phyloP scores from a whole-genome alignment of 2,888 invertebrate species.

The Cataglyphis cursor region DNA sequence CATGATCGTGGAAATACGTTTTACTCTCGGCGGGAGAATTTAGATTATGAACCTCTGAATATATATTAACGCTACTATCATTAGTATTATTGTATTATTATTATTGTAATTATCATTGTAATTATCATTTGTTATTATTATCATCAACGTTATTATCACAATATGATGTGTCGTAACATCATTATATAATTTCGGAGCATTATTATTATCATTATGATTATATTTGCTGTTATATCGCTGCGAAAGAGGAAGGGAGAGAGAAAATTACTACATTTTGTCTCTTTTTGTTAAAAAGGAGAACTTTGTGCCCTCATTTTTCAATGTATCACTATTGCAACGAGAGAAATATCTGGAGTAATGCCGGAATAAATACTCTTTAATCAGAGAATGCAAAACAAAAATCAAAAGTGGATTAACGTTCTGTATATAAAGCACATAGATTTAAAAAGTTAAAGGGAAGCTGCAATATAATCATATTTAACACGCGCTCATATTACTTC shows the following conservation, averaged over 20 bases:
- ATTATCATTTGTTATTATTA: not conserved
- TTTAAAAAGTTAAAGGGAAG: conserved; percentile 23
- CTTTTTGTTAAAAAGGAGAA: not conserved
- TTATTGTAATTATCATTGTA: not conserved
- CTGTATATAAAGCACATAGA: not conserved
- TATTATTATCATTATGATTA: conserved; percentile 9
- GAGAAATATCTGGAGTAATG: not conserved
- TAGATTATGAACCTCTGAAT: not conserved
- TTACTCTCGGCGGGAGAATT: not conserved
- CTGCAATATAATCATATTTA: conserved; percentile 30
- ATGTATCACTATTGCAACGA: not conserved
- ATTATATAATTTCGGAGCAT: not conserved
- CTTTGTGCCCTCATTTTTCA: not conserved
- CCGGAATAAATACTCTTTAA: conserved; percentile 12
- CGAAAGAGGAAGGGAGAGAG: not conserved
- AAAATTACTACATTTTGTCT: not conserved
- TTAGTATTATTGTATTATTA: not conserved
- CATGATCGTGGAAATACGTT: not conserved
- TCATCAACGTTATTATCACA: not conserved
- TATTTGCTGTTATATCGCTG: not conserved
- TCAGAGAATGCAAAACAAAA: conserved; percentile 2
- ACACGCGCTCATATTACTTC: not conserved
- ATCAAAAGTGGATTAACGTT: conserved; percentile 14
- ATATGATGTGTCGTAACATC: not conserved
- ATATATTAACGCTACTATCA: not conserved